A percentile compares a stretch with the other conserved stretches of the same genome.
Evolutionary conservation across 1,140 invertebrate species (phyloP).

Genomic region (Palaemon carinicauda): DNA sequence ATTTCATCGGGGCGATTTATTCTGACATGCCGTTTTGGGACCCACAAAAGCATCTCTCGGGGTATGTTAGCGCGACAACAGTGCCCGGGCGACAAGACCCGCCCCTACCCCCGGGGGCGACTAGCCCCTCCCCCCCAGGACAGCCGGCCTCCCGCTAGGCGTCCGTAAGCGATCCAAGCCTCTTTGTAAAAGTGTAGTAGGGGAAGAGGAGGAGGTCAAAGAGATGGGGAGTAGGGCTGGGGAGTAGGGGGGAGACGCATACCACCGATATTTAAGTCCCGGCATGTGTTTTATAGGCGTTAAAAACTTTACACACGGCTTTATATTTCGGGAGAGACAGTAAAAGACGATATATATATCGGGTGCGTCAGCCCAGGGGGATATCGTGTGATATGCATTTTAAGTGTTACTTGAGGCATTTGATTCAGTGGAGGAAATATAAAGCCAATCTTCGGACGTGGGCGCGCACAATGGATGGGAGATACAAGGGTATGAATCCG

Average conservation of each 20-base stretch:
- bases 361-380: background rate
- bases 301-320: background rate
- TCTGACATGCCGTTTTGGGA: slow-evolving; percentile 30
- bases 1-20: slow-evolving; percentile 11
- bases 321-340: background rate
- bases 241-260: background rate
- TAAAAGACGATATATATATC: background rate
- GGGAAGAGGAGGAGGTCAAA: background rate
- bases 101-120: background rate
- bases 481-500: too few relatives aligned
- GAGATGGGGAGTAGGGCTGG: background rate
- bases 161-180: slow-evolving; percentile 19
- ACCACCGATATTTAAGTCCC: background rate
- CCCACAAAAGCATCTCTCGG: slow-evolving; percentile 19
- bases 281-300: background rate
- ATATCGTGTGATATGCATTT: too few relatives aligned
- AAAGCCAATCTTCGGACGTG: too few relatives aligned
- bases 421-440: too few relatives aligned
- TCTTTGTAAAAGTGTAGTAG: background rate
- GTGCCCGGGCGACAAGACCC: slow-evolving; percentile 12
- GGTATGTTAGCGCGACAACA: slow-evolving; percentile 33
- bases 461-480: too few relatives aligned
- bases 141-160: slow-evolving; percentile 16
- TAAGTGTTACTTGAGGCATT: too few relatives aligned
- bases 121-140: too few relatives aligned